Conservation (phyloP, 2,888 invertebrate genomes). For the Capitulum mitella region DNA sequence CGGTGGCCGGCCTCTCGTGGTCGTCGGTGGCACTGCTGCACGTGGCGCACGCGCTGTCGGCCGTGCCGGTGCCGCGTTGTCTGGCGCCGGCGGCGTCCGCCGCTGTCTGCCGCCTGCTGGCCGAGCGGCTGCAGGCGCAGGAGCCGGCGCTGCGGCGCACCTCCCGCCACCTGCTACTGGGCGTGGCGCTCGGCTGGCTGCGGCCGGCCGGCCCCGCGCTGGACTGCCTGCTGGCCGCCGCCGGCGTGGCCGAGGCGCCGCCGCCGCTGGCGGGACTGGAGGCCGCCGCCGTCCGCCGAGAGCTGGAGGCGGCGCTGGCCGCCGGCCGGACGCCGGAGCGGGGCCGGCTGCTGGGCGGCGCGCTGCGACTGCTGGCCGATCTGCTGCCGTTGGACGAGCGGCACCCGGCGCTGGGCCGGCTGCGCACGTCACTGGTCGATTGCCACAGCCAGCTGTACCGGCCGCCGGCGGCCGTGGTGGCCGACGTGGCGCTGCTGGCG, state of each 20-base stretch:
- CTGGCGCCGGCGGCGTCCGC: not conserved
- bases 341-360: not conserved
- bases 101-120: not conserved
- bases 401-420: not conserved
- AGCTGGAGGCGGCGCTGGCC: not conserved
- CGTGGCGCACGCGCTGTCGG: constrained; percentile 29
- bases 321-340: not conserved
- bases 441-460: constrained; percentile 1
- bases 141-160: not conserved
- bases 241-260: not conserved
- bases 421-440: not conserved
- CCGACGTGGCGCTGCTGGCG: not conserved
- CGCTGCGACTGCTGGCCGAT: not conserved
- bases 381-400: not conserved
- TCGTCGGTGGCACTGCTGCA: not conserved
- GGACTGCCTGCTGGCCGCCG: not conserved
- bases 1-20: not conserved
- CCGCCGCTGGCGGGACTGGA: not conserved
- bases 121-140: not conserved
- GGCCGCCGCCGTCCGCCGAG: not conserved
- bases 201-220: not conserved
- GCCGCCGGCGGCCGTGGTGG: not conserved
- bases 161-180: not conserved
- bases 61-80: constrained; percentile 25
- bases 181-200: not conserved